Base-by-base conservation (phyloP, 2,888 invertebrate genomes). In the Dexiosoma caninum region DNA sequence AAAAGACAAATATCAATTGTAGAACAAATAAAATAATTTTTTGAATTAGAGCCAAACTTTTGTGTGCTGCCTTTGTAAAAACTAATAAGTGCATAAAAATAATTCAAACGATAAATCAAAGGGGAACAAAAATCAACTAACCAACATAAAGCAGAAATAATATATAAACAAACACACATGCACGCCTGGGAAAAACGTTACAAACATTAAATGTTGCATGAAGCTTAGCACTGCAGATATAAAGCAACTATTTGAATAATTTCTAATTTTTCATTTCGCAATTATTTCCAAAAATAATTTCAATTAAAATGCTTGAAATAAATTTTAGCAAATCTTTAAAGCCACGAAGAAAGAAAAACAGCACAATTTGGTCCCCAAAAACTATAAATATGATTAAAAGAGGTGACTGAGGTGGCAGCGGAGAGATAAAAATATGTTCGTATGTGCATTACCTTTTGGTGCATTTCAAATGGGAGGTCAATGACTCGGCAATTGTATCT, bases 401-500 rank as follows among this genome's bases (percentile, higher is more conserved):
- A 9, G n/a, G 2, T 9, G 12, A 12, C 1, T 5, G 2, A 40
- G 40, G 27, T 10, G 19, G 21, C 10, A 42, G 2, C 8, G 8
- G 1, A 40, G n/a, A 14, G 19, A 30, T 12, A 60, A 44, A 32
- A 9, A 35, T 5, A 12, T 9, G 16, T 14, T 27, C 9, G 5
- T n/a, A 59, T n/a, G n/a, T n/a, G 2, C 23, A 14, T 37, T 12
- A 46, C 4, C 1, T 9, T 16, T 14, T 51, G 21, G 10, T 46
- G 35, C 14, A 53, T 70, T 49, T 40, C 2, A 21, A 51, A 42
- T 57, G 55, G 23, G 12, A 57, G 66, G 57, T 75, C 66, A 75
- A 75, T 66, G 74, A 75, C 66, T 75, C 59, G 30, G 55, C 44
- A 55, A 35, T 59, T 64, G 14, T 55, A 10, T 35, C 9, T 71